phyloP scores from a whole-genome alignment of 1,140 invertebrate genomes.

The Hyphantria cunea region DNA sequence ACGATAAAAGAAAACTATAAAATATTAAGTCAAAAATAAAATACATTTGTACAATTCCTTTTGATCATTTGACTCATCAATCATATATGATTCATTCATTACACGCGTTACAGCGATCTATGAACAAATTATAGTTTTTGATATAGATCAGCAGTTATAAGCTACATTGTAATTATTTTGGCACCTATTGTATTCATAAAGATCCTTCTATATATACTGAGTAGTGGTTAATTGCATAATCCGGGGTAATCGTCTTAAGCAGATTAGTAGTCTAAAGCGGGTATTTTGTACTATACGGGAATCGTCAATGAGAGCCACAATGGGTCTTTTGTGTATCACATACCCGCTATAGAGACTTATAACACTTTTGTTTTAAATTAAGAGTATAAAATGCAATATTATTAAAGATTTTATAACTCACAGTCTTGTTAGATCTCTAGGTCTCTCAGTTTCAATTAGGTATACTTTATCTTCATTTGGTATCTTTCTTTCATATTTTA shows the following conservation, averaged over 20 bases:
- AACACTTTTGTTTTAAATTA: too few species aligned
- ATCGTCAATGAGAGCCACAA: slow-evolving; percentile 24
- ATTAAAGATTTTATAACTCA: too few species aligned
- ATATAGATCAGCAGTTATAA: too few species aligned
- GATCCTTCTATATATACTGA: not conserved
- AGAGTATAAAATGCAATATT: too few species aligned
- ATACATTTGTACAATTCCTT: slow-evolving; percentile 12
- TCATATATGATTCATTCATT: slow-evolving; percentile 14
- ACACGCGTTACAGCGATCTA: not conserved
- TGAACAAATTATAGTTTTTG: too few species aligned
- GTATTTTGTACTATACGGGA: slow-evolving; percentile 17
- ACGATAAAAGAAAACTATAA: slow-evolving; percentile 15
- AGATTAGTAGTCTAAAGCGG: slow-evolving; percentile 7
- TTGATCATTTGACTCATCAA: slow-evolving; percentile 12
- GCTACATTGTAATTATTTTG: too few species aligned
- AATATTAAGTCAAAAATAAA: slow-evolving; percentile 21
- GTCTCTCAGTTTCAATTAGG: too few species aligned
- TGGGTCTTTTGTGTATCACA: slow-evolving; percentile 18
- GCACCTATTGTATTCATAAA: too few species aligned
- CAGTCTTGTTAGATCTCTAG: too few species aligned
- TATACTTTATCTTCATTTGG: too few species aligned
- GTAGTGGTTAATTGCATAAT: slow-evolving; percentile 7
- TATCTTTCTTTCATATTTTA: too few species aligned
- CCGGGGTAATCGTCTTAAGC: slow-evolving; percentile 18
- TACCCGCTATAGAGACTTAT: slow-evolving; percentile 18